Base-by-base conservation (phyloP, 1,140 invertebrate species). In the Drosophila nebulosa region DNA sequence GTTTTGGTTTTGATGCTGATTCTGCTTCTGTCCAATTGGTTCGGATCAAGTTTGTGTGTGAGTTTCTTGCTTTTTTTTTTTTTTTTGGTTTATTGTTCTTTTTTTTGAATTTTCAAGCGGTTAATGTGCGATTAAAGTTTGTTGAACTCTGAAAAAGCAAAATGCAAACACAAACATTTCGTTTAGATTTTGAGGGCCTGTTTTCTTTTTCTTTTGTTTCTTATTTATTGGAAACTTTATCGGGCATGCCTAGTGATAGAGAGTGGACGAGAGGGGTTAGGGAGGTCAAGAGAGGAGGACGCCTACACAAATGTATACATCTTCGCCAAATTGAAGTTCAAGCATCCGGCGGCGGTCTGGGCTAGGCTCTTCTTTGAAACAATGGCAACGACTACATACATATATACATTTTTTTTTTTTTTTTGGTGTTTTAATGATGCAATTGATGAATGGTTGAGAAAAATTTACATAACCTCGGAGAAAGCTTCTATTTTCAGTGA, bases 121-220 rank as follows among this genome's bases (percentile, higher is more conserved):
- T 69, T 64, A 68, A 73, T 70, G 69, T 35, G 61, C 73, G 69
- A 74, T 80, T 85, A 68, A 61, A 76, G 81, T 86, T 86, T 81
- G 35, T 86, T 86, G 83, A 86, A 86, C 81, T 61, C 73, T 46
- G 36, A 12, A 26, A 27, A 10, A 5, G 42, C 35, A 5, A 57
- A 66, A 51, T 39, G 14, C 26, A 26, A 69, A 63, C 16, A 64
- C 39, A 53, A 69, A 78, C 63, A 69, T 66, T 32, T 57, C 73
- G 70, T 74, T 59, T 46, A 62, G 69, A 64, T 69, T 7, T 30
- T 60, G 22, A 53, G 10, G 18, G 46, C 24, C 39, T 32, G 9
- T 36, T 10, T 32, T 32, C 12, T 32, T 60, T 66, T 56, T 21
- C 62, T 56, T 50, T 32, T 35, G 16, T 9, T 32, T 21, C 32